Evolutionary conservation across 2,888 invertebrate species (phyloP).

Genomic region (Hetaerina titia): DNA sequence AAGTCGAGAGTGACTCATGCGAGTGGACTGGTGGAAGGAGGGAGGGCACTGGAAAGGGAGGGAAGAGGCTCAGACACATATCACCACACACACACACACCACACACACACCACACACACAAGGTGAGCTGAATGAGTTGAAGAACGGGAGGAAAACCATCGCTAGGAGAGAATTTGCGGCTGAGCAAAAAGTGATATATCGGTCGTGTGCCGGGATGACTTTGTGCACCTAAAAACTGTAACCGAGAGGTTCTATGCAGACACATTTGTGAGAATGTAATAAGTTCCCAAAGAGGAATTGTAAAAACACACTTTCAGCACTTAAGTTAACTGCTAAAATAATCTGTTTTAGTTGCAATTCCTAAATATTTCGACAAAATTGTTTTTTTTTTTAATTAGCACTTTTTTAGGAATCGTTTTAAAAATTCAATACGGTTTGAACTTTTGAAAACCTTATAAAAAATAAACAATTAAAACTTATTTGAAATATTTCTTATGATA

Average conservation of each 20-base stretch:
- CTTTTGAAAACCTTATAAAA: too few species aligned
- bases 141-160: slow-evolving; percentile 13
- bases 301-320: neutral
- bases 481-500: too few species aligned
- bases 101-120: too few species aligned
- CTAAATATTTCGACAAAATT: too few species aligned
- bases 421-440: too few species aligned
- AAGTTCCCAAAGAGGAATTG: neutral
- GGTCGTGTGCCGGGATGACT: too few species aligned
- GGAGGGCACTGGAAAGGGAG: neutral
- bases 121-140: slow-evolving; percentile 14
- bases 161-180: neutral
- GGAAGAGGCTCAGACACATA: slow-evolving; percentile 19
- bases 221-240: neutral
- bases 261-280: neutral
- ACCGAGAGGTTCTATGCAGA: too few species aligned
- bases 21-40: neutral
- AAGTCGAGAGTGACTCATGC: slow-evolving; percentile 56
- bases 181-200: neutral
- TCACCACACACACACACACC: neutral
- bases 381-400: too few species aligned
- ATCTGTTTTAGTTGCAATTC: too few species aligned
- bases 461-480: too few species aligned
- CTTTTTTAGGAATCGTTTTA: too few species aligned
- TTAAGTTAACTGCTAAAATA: neutral